Conservation (phyloP, 2,113 vertebrate species). For the Aythya baeri region DNA sequence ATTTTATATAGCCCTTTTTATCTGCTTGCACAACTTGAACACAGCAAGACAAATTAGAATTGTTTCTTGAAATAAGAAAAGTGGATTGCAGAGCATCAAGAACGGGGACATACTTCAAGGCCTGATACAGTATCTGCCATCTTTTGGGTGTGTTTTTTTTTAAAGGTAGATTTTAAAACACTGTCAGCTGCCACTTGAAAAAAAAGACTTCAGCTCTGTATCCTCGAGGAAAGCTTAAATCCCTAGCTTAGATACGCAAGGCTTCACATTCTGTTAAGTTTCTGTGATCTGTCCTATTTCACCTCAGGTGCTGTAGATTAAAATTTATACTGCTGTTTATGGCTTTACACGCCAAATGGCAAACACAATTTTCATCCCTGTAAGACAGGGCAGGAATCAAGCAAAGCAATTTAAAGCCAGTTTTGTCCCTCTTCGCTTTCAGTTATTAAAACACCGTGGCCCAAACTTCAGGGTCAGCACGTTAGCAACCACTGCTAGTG, state of each 20-base stretch:
- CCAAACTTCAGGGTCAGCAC: neutral
- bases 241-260: neutral
- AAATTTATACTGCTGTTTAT: neutral
- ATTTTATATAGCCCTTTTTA: neutral
- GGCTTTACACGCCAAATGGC: neutral
- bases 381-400: neutral
- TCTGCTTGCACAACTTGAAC: neutral
- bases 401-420: neutral
- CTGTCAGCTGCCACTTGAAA: neutral
- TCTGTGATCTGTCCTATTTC: neutral
- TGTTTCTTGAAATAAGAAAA: neutral
- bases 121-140: neutral
- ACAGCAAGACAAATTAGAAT: neutral
- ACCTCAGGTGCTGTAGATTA: neutral
- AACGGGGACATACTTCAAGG: neutral
- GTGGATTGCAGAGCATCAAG: neutral
- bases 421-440: neutral
- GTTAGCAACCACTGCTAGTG: neutral
- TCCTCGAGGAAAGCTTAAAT: neutral
- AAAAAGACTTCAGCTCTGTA: neutral
- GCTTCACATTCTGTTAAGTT: neutral
- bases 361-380: neutral
- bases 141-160: neutral
- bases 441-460: neutral
- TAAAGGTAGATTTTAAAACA: neutral